Conservation (phyloP, 2,797 vertebrate species). For the Sebastes diaconus region DNA sequence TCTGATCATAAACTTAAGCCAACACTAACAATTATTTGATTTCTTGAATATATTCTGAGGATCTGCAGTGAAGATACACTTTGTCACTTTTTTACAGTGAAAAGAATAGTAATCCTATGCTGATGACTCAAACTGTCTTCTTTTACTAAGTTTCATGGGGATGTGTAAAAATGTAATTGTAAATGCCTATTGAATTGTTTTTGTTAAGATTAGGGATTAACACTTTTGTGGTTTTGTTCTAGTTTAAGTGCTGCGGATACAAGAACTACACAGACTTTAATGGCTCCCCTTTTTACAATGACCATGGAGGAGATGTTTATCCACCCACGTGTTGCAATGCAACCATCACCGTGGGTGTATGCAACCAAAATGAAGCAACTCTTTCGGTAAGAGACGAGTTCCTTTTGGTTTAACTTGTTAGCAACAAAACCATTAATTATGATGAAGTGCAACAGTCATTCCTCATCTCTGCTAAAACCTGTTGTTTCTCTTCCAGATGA, state of each 20-base stretch:
- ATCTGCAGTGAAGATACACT: neutral
- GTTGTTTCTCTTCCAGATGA: constrained; percentile 25
- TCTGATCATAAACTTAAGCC: neutral
- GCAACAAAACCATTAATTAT: neutral
- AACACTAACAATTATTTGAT: neutral
- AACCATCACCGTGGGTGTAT: rapidly evolving
- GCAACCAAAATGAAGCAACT: rapidly evolving
- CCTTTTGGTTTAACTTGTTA: neutral
- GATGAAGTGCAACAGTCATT: neutral
- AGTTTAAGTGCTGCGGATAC: constrained; percentile 83
- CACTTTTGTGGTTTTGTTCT: neutral
- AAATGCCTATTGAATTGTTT: neutral
- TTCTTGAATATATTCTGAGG: neutral
- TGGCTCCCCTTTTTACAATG: constrained; percentile 25
- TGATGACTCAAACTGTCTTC: neutral
- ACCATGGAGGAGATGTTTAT: rapidly evolving
- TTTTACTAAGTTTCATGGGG: neutral
- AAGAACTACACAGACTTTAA: constrained; percentile 81
- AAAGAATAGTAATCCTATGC: neutral
- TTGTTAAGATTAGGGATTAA: neutral
- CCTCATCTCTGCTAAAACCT: neutral
- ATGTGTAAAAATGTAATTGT: neutral
- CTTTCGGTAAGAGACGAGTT: neutral
- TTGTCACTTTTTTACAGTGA: neutral
- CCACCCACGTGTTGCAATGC: constrained; percentile 66